phyloP scores from a whole-genome alignment of 2,113 vertebrate genomes.

The Centrocercus urophasianus region DNA sequence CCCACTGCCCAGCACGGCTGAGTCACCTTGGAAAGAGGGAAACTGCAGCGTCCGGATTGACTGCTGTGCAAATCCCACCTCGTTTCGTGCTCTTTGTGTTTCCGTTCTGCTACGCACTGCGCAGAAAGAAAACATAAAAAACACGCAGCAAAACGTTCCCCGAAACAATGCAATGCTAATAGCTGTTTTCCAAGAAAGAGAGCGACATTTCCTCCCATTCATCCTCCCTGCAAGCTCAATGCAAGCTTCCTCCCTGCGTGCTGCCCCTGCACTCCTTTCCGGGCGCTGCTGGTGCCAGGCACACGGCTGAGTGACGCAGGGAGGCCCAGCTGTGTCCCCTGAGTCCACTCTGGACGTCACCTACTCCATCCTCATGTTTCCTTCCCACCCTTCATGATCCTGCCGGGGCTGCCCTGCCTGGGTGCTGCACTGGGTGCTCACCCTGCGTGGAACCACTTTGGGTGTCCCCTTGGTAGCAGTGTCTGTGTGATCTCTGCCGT shows the following conservation, averaged over 20 bases:
- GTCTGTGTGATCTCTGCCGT: too few species aligned
- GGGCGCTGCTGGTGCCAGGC: not conserved
- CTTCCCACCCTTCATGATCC: not conserved
- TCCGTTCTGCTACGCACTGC: accelerated
- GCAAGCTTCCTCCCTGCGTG: not conserved
- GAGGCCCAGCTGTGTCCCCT: not conserved
- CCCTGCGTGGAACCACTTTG: not conserved
- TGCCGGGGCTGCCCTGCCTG: not conserved
- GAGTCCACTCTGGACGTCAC: accelerated
- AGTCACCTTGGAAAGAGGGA: conserved; percentile 43
- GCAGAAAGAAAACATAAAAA: not conserved
- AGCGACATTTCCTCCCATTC: not conserved
- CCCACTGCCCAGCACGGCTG: not conserved
- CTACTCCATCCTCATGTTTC: not conserved
- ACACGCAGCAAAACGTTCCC: not conserved
- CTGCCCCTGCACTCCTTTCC: accelerated
- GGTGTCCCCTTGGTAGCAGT: not conserved
- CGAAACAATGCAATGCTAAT: not conserved
- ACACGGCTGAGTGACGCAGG: not conserved
- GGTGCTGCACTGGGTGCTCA: not conserved
- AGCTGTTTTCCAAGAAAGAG: not conserved
- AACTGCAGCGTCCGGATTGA: not conserved
- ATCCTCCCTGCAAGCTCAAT: not conserved
- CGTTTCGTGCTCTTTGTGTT: not conserved
- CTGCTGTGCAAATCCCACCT: not conserved